phyloP scores from a whole-genome alignment of 2,797 vertebrate species.

The Epinephelus coioides region DNA sequence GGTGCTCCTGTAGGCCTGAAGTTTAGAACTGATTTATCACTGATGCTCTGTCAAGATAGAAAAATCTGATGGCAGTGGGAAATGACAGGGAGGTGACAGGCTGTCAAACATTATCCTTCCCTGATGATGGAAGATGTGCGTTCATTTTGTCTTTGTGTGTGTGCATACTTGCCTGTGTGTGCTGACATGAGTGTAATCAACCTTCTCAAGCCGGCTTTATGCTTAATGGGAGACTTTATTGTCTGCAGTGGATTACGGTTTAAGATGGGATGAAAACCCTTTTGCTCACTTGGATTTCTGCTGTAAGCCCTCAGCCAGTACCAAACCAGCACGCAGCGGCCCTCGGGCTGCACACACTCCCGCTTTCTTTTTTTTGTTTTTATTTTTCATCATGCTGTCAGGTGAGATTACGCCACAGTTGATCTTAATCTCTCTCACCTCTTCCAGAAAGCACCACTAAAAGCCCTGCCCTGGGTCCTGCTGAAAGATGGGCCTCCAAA shows the following conservation, averaged over 20 bases:
- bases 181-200: conserved; percentile 70
- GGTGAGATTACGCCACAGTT: conserved; percentile 77
- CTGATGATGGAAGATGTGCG: conserved; percentile 36
- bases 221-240: conserved; percentile 72
- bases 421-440: conserved; percentile 80
- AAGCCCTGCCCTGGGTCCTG: conserved; percentile 73
- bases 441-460: conserved; percentile 77
- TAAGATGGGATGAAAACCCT: conserved; percentile 74
- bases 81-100: conserved; percentile 59
- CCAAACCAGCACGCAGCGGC: conserved; percentile 23
- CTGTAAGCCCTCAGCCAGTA: conserved; percentile 47
- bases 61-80: conserved; percentile 37
- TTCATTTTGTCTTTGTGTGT: conserved; percentile 39
- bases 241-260: conserved; percentile 71
- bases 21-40: conserved; percentile 62
- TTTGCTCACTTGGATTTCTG: conserved; percentile 69
- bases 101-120: conserved; percentile 54
- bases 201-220: conserved; percentile 61
- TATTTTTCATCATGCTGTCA: conserved; percentile 84
- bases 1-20: conserved; percentile 44
- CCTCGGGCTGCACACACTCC: conserved; percentile 56
- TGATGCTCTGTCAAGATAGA: conserved; percentile 40
- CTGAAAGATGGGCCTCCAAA: conserved; percentile 83
- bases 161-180: conserved; percentile 46
- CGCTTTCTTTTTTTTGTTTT: conserved; percentile 31